Conservation (phyloP, 2,113 vertebrate genomes). For the Heterochromis multidens region DNA sequence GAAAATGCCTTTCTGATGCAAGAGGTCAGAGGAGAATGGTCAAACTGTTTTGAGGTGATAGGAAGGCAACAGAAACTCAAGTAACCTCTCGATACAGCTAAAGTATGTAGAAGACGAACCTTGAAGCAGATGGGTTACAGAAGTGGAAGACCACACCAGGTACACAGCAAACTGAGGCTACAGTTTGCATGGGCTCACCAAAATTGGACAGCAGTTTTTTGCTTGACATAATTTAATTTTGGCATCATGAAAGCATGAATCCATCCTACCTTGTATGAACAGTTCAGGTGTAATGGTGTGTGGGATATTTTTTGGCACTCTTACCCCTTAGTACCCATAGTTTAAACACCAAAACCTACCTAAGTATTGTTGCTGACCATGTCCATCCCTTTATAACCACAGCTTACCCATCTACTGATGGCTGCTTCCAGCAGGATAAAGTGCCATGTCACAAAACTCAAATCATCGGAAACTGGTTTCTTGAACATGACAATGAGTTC, state of each 20-base stretch:
- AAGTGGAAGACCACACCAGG: not conserved
- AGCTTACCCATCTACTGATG: not conserved
- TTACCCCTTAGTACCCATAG: not conserved
- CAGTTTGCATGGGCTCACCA: not conserved
- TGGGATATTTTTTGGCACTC: not conserved
- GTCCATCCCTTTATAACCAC: not conserved
- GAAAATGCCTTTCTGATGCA: not conserved
- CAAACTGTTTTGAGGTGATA: not conserved
- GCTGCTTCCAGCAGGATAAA: not conserved
- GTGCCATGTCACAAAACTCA: not conserved
- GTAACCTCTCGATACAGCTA: not conserved
- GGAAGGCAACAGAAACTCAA: not conserved
- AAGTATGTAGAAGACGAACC: not conserved
- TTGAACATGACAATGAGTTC: not conserved
- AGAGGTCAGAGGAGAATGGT: not conserved
- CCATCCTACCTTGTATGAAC: not conserved
- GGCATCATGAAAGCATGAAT: not conserved
- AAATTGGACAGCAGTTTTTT: too few species aligned
- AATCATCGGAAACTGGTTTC: not conserved
- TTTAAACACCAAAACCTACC: not conserved
- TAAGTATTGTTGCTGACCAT: not conserved
- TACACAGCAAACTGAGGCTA: too few species aligned
- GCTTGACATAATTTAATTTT: not conserved
- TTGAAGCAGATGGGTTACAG: not conserved
- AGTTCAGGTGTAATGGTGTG: not conserved